Base-by-base conservation (phyloP, 2,888 invertebrate species). In the Campoplex capitator region DNA sequence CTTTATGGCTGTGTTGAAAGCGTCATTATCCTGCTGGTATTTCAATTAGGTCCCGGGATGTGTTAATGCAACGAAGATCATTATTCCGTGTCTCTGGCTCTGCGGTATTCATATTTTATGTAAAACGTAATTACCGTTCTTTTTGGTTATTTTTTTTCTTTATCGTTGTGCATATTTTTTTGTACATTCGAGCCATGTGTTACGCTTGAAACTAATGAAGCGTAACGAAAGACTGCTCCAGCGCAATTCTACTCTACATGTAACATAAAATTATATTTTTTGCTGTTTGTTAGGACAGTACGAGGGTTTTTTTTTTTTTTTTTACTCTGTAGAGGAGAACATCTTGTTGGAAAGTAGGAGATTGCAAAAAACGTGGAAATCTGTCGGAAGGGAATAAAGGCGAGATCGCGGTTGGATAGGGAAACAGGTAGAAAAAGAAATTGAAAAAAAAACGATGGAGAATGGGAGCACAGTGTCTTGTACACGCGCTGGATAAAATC, bases 401-500 rank as follows among this genome's bases (percentile, higher is more conserved):
- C 28, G 58, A 68, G 79, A 38, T 4, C 38, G 38, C 70, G 58
- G 79, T 35, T 35, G 65, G 38, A 62, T 65, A 77, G 51, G 38
- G 56, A 68, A 51, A 65, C 32, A 58, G 80, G 45, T 38, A 80
- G 54, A 67, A 58, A 83, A 81, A 83, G 81, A 79, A 73, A 83
- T 79, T 56, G 76, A 35, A 83, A 32, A 56, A 56, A 45, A 38
- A 45, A 38, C 1, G 74, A 62, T 62, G 35, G 79, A 16, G 28
- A 23, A 48, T 28, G 73, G 77, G 77, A 62, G 71, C 58, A 16
- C 82, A 70, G 82, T 87, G 87, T 85, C 87, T 85, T 71, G 56
- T 85, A 83, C 85, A 85, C 65, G 83, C 87, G 79, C 71, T 85
- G 85, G 65, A 62, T 85, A 73, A 87, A 87, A 87, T 87, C 87